These are phyloP conservation scores for Gasterosteus nipponicus DNA, from an alignment of 2,113 vertebrate genomes.

Conservation along the genomic window DNA sequence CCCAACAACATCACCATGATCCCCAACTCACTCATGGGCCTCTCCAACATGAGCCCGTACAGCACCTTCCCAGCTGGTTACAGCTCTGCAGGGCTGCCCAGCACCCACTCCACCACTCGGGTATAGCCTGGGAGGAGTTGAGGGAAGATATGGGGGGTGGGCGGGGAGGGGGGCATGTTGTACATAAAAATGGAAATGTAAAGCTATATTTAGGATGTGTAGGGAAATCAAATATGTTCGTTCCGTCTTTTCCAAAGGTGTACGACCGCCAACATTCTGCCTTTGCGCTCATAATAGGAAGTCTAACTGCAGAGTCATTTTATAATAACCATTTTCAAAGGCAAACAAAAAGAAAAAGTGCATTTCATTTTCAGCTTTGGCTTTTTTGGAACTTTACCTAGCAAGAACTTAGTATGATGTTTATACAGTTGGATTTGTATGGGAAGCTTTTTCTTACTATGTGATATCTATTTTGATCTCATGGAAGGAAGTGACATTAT, in stretches of 20 bases:
- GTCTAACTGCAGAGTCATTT: conserved; percentile 75
- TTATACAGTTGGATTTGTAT: conserved; percentile 83
- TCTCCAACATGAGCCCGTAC: conserved; percentile 97
- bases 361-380: conserved; percentile 79
- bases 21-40: conserved; percentile 95
- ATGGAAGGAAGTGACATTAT: conserved; percentile 73
- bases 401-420: conserved; percentile 80
- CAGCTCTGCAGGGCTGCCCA: conserved; percentile 94
- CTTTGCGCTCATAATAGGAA: conserved; percentile 73
- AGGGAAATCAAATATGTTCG: conserved; percentile 68
- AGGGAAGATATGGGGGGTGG: neutral
- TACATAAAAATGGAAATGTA: conserved; percentile 58
- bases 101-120: conserved; percentile 97
- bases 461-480: conserved; percentile 78
- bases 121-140: conserved; percentile 84
- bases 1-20: conserved; percentile 96
- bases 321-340: conserved; percentile 74
- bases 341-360: conserved; percentile 67
- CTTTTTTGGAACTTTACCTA: conserved; percentile 79
- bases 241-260: conserved; percentile 73
- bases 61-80: conserved; percentile 96
- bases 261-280: conserved; percentile 68
- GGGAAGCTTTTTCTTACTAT: conserved; percentile 80
- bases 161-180: conserved; percentile 18
- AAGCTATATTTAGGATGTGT: conserved; percentile 74